These are phyloP conservation scores for Artibeus lituratus DNA, from an alignment of 2,797 vertebrate species.

Conservation along the genomic window DNA sequence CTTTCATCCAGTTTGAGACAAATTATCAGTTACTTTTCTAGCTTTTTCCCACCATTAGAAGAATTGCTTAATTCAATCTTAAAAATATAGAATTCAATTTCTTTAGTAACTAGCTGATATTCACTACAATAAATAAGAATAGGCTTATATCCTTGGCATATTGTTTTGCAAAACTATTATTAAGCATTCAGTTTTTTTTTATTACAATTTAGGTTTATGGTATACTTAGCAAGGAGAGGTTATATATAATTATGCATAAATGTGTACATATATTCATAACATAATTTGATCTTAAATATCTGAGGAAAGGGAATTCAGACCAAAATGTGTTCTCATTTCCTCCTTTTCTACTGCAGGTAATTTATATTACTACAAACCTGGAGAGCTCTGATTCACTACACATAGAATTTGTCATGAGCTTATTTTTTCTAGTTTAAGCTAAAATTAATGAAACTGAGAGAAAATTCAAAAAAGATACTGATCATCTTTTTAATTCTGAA, in stretches of 20 bases:
- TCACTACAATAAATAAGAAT: background rate
- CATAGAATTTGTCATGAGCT: background rate
- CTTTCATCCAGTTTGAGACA: background rate
- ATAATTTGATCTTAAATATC: background rate
- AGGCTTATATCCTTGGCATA: background rate
- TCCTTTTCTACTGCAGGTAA: background rate
- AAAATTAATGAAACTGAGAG: background rate
- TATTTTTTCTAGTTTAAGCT: background rate
- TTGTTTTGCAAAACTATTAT: background rate
- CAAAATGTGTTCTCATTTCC: background rate
- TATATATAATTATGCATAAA: background rate
- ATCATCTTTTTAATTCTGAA: background rate
- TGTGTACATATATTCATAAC: background rate
- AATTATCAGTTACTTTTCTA: background rate
- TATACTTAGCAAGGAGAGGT: background rate
- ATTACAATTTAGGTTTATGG: background rate
- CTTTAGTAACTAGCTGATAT: background rate
- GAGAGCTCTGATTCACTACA: background rate
- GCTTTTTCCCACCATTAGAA: background rate
- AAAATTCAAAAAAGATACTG: background rate
- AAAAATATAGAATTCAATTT: slow-evolving; percentile 13
- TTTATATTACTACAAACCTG: background rate
- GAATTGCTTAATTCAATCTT: background rate
- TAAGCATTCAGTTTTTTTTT: background rate
- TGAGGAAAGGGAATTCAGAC: background rate